These are phyloP conservation scores for Epicampocera succincta DNA, from an alignment of 2,888 invertebrate genomes.

Conservation along the genomic window DNA sequence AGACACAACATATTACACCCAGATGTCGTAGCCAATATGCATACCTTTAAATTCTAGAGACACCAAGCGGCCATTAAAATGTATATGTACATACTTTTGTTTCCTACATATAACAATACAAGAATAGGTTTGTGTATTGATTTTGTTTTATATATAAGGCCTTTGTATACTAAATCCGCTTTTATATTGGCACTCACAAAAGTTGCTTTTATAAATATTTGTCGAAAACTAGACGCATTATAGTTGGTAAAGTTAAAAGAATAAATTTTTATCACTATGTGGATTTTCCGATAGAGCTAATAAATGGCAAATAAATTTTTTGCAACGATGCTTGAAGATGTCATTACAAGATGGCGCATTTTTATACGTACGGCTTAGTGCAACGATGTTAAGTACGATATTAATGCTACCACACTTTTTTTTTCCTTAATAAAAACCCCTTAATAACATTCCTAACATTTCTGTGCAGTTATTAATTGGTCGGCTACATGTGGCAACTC, in stretches of 20 bases:
- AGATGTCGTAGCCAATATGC: conserved; percentile 53
- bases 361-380: background rate
- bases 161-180: background rate
- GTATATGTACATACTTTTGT: conserved; percentile 40
- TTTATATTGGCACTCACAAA: background rate
- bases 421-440: too few relatives aligned
- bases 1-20: conserved; percentile 13
- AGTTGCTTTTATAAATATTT: background rate
- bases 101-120: background rate
- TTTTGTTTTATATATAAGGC: conserved; percentile 2
- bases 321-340: background rate
- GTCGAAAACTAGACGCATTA: background rate
- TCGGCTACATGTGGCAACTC: too few relatives aligned
- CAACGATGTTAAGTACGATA: too few relatives aligned
- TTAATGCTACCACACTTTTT: too few relatives aligned
- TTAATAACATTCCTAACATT: too few relatives aligned
- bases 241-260: conserved; percentile 1
- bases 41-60: conserved; percentile 31
- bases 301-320: conserved; percentile 10
- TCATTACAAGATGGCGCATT: conserved; percentile 48
- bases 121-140: background rate
- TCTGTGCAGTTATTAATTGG: too few relatives aligned
- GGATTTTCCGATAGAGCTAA: conserved; percentile 47
- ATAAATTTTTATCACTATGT: conserved; percentile 3
- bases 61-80: conserved; percentile 47